A percentile compares a stretch with the other conserved stretches of the same genome.
These are phyloP conservation scores for Phymorhynchus buccinoides DNA, from an alignment of 1,140 invertebrate species.

Conservation along the genomic window DNA sequence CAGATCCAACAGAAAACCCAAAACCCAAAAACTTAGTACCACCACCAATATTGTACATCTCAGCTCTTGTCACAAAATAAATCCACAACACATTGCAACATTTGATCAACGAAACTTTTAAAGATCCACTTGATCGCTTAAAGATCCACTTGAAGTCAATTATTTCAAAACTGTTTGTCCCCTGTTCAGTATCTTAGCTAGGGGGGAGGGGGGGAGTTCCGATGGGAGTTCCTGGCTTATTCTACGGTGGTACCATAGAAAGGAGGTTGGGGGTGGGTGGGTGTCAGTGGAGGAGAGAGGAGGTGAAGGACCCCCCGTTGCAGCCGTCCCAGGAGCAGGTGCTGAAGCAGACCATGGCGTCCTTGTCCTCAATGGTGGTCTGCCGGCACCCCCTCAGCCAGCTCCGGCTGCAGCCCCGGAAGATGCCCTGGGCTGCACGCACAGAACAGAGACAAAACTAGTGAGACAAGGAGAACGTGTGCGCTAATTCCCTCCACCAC, in stretches of 20 bases:
- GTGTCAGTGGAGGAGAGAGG: neutral
- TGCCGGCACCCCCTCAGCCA: slow-evolving; percentile 16
- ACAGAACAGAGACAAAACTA: neutral
- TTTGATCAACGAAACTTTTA: neutral
- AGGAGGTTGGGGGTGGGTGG: neutral
- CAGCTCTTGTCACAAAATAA: no score
- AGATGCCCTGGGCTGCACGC: slow-evolving; percentile 25
- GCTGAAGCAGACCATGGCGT: slow-evolving; percentile 33
- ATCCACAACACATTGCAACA: neutral
- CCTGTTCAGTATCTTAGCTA: neutral
- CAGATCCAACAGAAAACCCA: neutral
- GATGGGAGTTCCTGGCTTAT: no score
- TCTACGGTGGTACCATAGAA: neutral
- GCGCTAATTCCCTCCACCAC: no score
- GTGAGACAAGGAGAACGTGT: no score
- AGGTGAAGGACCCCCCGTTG: slow-evolving; percentile 7
- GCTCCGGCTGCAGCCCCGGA: slow-evolving; percentile 34
- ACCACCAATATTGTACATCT: no score
- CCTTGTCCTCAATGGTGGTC: slow-evolving; percentile 26
- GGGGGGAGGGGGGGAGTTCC: no score
- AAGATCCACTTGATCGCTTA: no score
- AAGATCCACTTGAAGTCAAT: no score
- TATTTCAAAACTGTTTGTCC: neutral
- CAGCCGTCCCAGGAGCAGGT: slow-evolving; percentile 37
- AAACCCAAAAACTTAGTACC: no score